These are phyloP conservation scores for Megaceryle alcyon DNA, from an alignment of 2,797 vertebrate genomes.

Conservation along the genomic window DNA sequence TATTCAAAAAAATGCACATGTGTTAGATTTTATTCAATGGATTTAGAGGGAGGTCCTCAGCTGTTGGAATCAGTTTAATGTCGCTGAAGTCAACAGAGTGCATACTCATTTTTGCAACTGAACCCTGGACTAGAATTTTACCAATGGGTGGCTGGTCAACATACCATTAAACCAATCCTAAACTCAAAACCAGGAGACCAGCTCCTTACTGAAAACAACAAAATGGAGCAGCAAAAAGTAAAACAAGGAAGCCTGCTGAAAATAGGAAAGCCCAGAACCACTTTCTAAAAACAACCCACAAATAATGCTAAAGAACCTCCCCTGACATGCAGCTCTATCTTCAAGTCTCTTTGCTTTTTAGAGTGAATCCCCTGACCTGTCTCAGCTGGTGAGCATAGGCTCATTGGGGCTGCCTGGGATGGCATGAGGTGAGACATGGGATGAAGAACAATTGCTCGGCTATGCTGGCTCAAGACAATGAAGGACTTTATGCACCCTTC, in stretches of 20 bases:
- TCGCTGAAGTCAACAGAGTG: not conserved
- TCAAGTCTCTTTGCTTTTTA: not conserved
- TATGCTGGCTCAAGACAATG: not conserved
- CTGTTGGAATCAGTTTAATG: not conserved
- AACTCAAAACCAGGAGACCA: not conserved
- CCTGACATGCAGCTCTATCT: not conserved
- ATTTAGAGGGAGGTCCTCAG: not conserved
- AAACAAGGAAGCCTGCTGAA: not conserved
- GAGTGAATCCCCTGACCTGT: not conserved
- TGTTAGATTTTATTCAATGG: slow-evolving; percentile 2
- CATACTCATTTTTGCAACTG: not conserved
- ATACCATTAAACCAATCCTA: not conserved
- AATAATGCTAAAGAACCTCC: not conserved
- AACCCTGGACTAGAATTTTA: not conserved
- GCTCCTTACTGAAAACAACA: not conserved
- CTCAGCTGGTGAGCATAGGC: not conserved
- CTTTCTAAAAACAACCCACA: not conserved
- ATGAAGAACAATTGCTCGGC: not conserved
- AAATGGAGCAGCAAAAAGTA: not conserved
- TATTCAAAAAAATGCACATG: not conserved
- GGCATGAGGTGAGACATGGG: not conserved
- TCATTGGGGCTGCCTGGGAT: not conserved
- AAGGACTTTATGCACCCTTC: not conserved
- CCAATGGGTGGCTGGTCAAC: not conserved
- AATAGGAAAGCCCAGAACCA: not conserved